phyloP scores from a whole-genome alignment of 1,140 invertebrate species.

The Zelostemma sp. region DNA sequence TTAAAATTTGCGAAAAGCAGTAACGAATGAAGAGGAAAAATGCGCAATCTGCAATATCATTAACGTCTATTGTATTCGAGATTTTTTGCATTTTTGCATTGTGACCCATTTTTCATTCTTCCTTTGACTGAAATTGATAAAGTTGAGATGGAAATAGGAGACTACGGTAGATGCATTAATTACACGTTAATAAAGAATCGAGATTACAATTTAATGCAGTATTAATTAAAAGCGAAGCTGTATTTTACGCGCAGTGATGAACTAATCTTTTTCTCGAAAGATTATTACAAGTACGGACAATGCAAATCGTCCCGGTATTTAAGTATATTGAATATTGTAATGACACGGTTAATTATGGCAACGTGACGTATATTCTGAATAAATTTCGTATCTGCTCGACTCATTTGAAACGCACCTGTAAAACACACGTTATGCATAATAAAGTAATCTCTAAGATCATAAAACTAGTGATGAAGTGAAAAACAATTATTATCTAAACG shows the following conservation, averaged over 20 bases:
- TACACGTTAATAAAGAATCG: conserved; percentile 46
- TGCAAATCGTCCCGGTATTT: neutral
- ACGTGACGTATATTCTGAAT: neutral
- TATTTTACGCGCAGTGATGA: conserved; percentile 39
- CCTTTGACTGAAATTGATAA: conserved; percentile 45
- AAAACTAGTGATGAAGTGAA: neutral
- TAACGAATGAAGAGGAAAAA: conserved; percentile 10
- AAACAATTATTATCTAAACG: neutral
- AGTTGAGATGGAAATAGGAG: conserved; percentile 34
- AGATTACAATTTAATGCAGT: conserved; percentile 46
- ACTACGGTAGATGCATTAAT: conserved; percentile 44
- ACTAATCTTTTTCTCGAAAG: conserved; percentile 26
- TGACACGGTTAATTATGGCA: neutral
- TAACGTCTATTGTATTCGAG: conserved; percentile 16
- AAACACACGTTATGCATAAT: neutral
- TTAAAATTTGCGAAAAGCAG: conserved; percentile 3
- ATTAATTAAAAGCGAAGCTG: conserved; percentile 38
- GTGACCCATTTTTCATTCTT: conserved; percentile 41
- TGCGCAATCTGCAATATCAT: conserved; percentile 10
- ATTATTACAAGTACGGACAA: neutral
- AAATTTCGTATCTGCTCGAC: neutral
- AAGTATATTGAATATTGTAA: neutral
- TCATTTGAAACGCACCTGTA: neutral
- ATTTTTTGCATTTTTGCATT: conserved; percentile 20
- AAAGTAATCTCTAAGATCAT: neutral